Base-by-base conservation (phyloP, 2,888 invertebrate species). In the Netelia virgata region DNA sequence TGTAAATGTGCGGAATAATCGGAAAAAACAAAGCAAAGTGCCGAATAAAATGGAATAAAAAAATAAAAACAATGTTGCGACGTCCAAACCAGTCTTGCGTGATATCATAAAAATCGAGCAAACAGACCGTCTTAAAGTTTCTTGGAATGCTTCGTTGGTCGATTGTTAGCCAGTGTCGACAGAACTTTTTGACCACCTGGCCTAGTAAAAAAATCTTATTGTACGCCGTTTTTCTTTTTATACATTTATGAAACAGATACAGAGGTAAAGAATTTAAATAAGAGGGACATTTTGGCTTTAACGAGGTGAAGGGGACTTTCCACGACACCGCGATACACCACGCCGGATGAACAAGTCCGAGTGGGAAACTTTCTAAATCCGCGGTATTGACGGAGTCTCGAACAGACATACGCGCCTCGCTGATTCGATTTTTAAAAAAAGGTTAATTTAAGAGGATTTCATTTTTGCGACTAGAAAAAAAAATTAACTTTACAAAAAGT, bases 261-360 rank as follows among this genome's bases (percentile, higher is more conserved):
- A 20, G 18, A 63, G 53, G 14, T 16, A n/a, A 16, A 50, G 57
- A 59, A 63, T 66, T 66, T 3, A 55, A 74, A 72, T 59, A n/a
- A n/a, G 59, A 20, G 41, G 10, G 18, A 28, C 14, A 41, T 74
- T 81, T 70, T 64, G 47, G 28, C 50, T 69, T 28, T 41, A 9
- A 70, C 57, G 59, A 82, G 61, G 86, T 84, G 86, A 84, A 69
- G 53, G 82, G 76, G 77, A 86, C 82, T 86, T 82, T 86, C 82
- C 86, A 84, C 76, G 68, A 72, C 61, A 76, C 66, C 53, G 18
- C 23, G 53, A 75, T 70, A 69, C 59, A 64, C 55, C n/a, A 53
- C 43, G 53, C 14, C 36, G 74, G 36, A 66, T 70, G 70, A 47
- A 64, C 47, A 36, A 57, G 66, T 73, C 43, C 28, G 36, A 79